Base-by-base conservation (phyloP, 1,140 invertebrate species). In the Formica exsecta region DNA sequence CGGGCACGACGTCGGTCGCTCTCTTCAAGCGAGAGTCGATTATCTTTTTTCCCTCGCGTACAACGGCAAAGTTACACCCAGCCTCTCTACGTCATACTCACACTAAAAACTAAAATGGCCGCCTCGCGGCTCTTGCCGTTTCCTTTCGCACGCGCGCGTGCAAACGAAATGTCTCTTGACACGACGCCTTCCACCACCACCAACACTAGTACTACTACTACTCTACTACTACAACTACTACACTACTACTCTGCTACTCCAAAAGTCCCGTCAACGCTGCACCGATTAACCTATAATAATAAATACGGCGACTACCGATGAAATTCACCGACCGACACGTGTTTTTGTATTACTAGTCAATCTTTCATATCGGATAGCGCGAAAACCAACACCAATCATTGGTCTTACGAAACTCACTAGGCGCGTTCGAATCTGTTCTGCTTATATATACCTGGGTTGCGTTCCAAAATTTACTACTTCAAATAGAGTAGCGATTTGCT, bases 51-150 rank as follows among this genome's bases (percentile, higher is more conserved):
- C 88, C 86, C 83, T 90, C 86, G 84, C 90, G 85, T 86, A 89
- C 89, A 74, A 93, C 13, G 91, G 92, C 90, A 91, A 93, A 93
- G 92, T 91, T 92, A 92, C 92, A 92, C 92, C 92, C 91, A 92
- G 90, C 90, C 90, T 92, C 91, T 92, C 91, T 92, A 93, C 92
- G 93, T 93, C 92, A 94, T 92, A 92, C 91, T 93, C 93, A 92
- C 90, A 92, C 41, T 93, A 94, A 94, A 93, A 94, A 92, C 41
- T 93, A 94, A 94, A 93, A 94, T 94, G 93, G 93, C 93, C 90
- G 93, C 90, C 70, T 87, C 73, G 61, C 68, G 38, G 65, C 36
- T 16, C 48, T 29, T 62, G 32, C 73, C 41, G 29, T 88, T 88
- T 85, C 85, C 80, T 85, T 86, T 86, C 54, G 76, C 73, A 75